phyloP scores from a whole-genome alignment of 2,888 invertebrate genomes.

The Pseudoips prasinana region DNA sequence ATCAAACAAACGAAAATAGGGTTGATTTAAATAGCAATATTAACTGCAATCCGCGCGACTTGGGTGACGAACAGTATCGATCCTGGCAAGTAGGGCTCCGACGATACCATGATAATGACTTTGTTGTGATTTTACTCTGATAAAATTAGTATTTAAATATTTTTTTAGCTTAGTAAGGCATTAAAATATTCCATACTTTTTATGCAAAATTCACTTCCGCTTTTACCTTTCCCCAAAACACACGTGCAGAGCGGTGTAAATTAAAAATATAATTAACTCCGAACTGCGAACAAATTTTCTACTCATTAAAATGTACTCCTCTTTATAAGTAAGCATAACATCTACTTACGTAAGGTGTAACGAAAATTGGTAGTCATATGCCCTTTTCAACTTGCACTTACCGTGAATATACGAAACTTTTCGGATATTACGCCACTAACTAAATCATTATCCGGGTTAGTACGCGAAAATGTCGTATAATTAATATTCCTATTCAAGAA shows the following conservation, averaged over 20 bases:
- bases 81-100: constrained; percentile 24
- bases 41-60: constrained; percentile 32
- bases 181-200: too few relatives aligned
- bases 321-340: constrained; percentile 3
- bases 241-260: constrained; percentile 21
- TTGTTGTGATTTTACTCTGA: constrained; percentile 10
- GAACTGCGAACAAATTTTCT: constrained; percentile 23
- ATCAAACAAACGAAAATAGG: constrained; percentile 23
- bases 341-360: too few relatives aligned
- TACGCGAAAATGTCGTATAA: too few relatives aligned
- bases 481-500: too few relatives aligned
- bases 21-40: constrained; percentile 29
- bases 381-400: too few relatives aligned
- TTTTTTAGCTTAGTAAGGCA: too few relatives aligned
- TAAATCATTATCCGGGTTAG: too few relatives aligned
- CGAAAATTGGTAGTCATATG: too few relatives aligned
- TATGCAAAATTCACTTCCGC: constrained; percentile 14
- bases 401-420: too few relatives aligned
- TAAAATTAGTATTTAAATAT: too few relatives aligned
- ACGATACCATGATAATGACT: constrained; percentile 15
- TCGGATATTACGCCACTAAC: too few relatives aligned
- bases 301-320: constrained; percentile 21
- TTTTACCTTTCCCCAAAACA: not conserved
- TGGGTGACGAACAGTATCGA: constrained; percentile 28
- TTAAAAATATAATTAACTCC: constrained; percentile 31